Evolutionary conservation across 2,797 vertebrate genomes (phyloP).

Genomic region (Enteromius afrohamiltoni): DNA sequence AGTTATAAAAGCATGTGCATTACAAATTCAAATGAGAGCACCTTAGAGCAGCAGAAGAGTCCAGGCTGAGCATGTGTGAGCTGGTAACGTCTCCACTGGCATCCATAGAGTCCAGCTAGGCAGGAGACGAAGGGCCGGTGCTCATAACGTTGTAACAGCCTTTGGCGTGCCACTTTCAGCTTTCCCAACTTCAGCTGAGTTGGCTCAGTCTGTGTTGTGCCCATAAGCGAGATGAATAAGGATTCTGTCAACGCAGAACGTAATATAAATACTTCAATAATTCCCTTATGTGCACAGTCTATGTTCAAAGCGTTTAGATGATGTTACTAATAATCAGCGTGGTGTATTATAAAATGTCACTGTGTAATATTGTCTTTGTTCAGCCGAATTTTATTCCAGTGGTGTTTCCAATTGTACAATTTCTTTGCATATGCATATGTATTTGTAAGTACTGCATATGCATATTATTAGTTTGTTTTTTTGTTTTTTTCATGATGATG

Average conservation of each 20-base stretch:
- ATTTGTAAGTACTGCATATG: too few species aligned
- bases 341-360: background rate
- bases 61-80: constrained; percentile 76
- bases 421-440: background rate
- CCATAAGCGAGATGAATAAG: background rate
- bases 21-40: constrained; percentile 32
- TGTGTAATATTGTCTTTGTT: background rate
- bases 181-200: constrained; percentile 79
- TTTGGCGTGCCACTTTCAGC: constrained; percentile 80
- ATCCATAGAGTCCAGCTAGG: constrained; percentile 86
- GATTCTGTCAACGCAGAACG: background rate
- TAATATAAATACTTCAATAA: background rate
- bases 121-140: constrained; percentile 83
- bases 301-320: background rate
- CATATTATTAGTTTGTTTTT: too few species aligned
- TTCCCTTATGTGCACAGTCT: background rate
- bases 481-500: too few species aligned
- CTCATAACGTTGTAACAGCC: constrained; percentile 78
- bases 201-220: background rate
- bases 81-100: constrained; percentile 84
- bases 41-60: constrained; percentile 86
- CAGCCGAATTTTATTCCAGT: background rate
- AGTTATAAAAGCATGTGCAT: background rate
- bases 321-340: background rate
- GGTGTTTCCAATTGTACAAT: background rate